Evolutionary conservation across 2,888 invertebrate species (phyloP).

Genomic region (Nasonovia ribisnigri): DNA sequence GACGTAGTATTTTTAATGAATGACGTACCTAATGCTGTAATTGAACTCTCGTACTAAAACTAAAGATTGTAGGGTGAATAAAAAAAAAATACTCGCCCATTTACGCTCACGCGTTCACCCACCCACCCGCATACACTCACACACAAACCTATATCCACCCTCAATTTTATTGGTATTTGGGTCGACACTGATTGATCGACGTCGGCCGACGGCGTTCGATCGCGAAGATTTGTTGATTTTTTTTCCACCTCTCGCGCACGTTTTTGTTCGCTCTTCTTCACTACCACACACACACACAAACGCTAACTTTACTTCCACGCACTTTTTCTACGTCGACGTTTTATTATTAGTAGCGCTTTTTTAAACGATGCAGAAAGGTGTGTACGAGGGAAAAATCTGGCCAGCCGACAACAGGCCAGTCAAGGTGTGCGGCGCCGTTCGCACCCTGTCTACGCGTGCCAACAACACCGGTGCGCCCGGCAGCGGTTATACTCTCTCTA

Average conservation of each 20-base stretch:
- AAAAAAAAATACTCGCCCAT: background rate
- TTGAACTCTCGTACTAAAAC: background rate
- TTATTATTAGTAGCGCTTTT: slow-evolving; percentile 56
- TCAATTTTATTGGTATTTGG: slow-evolving; percentile 56
- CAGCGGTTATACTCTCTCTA: slow-evolving; percentile 28
- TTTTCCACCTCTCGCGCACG: background rate
- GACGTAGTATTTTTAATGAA: background rate
- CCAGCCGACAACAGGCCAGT: slow-evolving; percentile 44
- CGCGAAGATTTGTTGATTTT: slow-evolving; percentile 54
- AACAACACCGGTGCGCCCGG: slow-evolving; percentile 11
- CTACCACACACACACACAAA: background rate
- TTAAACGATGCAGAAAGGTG: slow-evolving; percentile 62
- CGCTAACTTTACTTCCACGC: background rate
- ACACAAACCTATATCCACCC: background rate
- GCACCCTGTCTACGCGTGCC: slow-evolving; percentile 58
- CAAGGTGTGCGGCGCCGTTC: slow-evolving; percentile 45
- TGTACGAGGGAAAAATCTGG: slow-evolving; percentile 52
- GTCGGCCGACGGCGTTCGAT: slow-evolving; percentile 26
- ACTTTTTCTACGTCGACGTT: slow-evolving; percentile 11
- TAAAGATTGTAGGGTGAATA: background rate
- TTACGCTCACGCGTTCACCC: background rate
- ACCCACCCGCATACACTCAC: background rate
- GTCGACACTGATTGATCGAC: slow-evolving; percentile 62
- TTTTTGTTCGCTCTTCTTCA: slow-evolving; percentile 28
- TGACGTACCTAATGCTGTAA: background rate